Base-by-base conservation (phyloP, 2,888 invertebrate species). In the Tetropium fuscum region DNA sequence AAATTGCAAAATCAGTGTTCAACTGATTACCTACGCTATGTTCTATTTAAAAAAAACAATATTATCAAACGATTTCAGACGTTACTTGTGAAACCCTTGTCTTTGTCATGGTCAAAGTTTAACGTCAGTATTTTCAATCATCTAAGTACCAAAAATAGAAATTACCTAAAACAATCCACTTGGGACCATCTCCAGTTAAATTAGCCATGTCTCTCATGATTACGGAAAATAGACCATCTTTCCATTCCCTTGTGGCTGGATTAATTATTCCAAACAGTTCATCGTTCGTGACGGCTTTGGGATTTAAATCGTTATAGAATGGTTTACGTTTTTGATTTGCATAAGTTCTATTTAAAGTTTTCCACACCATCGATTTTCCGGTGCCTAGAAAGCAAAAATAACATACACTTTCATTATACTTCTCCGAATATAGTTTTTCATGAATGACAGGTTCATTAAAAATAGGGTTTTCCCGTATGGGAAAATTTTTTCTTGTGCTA, bases 261-360 rank as follows among this genome's bases (percentile, higher is more conserved):
- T 96, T 97, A 58, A 97, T 96, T 51, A 95, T 89, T 3, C 97
- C 97, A 81, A 97, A 97, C 27, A 97, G 83, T 79, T 97, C 97
- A 76, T 97, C 95, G 77, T 95, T 97, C 0, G 97, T 96, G 3
- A 97, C 97, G 7, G 96, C 96, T 80, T 97, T 97, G 0, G 97
- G 97, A 79, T 97, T 95, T n/a, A 97, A 84, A 79, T 97, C 97
- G 73, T 93, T 92, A 69, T 89, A 95, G 64, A 88, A 83, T 0
- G 97, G 97, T 76, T 93, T 95, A 55, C 86, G 80, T 78, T 93
- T 93, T 70, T 92, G 85, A 83, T 95, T 93, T 47, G 84, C 80
- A 79, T 97, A 95, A 0, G 96, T 95, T 72, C 87, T 89, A 74
- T 90, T 87, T 1, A 97, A 84, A 0, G 95, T 94, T 78, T 93